Conservation (phyloP, 2,797 vertebrate species). For the Alfaro cultratus region DNA sequence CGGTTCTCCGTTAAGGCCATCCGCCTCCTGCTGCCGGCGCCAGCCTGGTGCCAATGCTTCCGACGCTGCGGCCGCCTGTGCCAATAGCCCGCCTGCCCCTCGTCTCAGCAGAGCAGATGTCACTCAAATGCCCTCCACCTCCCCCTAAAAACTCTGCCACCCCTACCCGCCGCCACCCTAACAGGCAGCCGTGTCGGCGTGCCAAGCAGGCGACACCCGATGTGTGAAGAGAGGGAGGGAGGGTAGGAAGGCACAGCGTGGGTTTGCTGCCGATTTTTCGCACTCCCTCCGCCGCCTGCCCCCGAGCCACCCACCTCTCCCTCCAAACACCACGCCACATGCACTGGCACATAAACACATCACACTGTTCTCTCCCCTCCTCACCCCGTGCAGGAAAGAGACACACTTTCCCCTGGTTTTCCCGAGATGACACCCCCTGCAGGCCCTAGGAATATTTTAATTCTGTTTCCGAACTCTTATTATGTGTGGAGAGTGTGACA, state of each 20-base stretch:
- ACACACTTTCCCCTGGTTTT: slow-evolving; percentile 76
- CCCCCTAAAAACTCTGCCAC: slow-evolving; percentile 46
- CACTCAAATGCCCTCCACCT: slow-evolving; percentile 86
- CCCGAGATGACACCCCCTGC: slow-evolving; percentile 80
- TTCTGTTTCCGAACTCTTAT: slow-evolving; percentile 89
- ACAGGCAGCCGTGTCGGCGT: slow-evolving; percentile 77
- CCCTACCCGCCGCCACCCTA: slow-evolving; percentile 54
- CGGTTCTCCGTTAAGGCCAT: slow-evolving; percentile 88
- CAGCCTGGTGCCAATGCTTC: slow-evolving; percentile 83
- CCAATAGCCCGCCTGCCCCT: slow-evolving; percentile 87
- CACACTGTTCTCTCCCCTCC: slow-evolving; percentile 24
- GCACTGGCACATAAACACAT: slow-evolving; percentile 61
- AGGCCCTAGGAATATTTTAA: slow-evolving; percentile 89
- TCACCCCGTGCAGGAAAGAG: slow-evolving; percentile 48
- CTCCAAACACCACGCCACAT: slow-evolving; percentile 53
- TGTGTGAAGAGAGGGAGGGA: slow-evolving; percentile 73
- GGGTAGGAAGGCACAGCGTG: slow-evolving; percentile 74
- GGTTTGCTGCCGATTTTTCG: slow-evolving; percentile 62
- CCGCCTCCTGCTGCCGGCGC: slow-evolving; percentile 82
- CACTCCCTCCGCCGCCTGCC: slow-evolving; percentile 48
- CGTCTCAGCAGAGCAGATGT: slow-evolving; percentile 90
- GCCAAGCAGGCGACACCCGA: slow-evolving; percentile 78
- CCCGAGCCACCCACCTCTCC: slow-evolving; percentile 57
- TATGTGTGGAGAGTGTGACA: slow-evolving; percentile 87
- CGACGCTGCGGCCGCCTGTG: slow-evolving; percentile 73